Conservation (phyloP, 1,140 invertebrate genomes). For the Drosophila chauvacae region DNA sequence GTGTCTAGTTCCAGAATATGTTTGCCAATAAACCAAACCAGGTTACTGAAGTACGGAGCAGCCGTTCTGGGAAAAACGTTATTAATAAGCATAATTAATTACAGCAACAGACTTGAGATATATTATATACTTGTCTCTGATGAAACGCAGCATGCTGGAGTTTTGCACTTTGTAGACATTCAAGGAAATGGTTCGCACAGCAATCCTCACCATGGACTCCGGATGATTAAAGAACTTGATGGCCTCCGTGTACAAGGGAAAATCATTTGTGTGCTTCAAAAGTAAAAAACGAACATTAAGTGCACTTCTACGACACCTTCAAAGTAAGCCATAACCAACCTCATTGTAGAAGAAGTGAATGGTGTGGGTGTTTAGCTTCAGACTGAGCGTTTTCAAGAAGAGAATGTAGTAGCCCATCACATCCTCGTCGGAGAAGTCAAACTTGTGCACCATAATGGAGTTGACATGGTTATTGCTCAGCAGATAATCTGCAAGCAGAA, state of each 20-base stretch:
- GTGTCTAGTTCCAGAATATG: conserved; percentile 98
- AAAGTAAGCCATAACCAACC: conserved; percentile 40
- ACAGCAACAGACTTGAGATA: rapidly evolving
- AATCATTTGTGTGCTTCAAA: conserved; percentile 98
- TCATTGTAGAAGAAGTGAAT: conserved; percentile 99
- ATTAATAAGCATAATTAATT: neutral
- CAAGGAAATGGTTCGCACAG: conserved; percentile 97
- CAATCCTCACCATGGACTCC: conserved; percentile 99
- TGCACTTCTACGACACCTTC: no score
- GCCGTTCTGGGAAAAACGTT: conserved; percentile 89
- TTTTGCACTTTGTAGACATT: conserved; percentile 99
- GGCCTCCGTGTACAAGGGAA: conserved; percentile 99
- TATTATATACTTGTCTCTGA: conserved; percentile 90
- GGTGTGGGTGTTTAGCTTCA: conserved; percentile 99
- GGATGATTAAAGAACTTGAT: conserved; percentile 99
- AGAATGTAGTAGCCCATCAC: conserved; percentile 99
- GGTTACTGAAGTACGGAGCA: conserved; percentile 98
- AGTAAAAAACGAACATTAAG: neutral
- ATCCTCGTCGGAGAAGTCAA: conserved; percentile 99
- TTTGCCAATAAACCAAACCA: conserved; percentile 99
- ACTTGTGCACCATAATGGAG: conserved; percentile 99
- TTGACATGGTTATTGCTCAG: conserved; percentile 99
- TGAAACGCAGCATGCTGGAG: conserved; percentile 97
- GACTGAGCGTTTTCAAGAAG: conserved; percentile 98
- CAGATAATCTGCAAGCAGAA: conserved; percentile 94